A percentile compares a stretch with the other conserved stretches of the same genome.
Conservation (phyloP, 2,888 invertebrate genomes). For the Pterobdella sp. region DNA sequence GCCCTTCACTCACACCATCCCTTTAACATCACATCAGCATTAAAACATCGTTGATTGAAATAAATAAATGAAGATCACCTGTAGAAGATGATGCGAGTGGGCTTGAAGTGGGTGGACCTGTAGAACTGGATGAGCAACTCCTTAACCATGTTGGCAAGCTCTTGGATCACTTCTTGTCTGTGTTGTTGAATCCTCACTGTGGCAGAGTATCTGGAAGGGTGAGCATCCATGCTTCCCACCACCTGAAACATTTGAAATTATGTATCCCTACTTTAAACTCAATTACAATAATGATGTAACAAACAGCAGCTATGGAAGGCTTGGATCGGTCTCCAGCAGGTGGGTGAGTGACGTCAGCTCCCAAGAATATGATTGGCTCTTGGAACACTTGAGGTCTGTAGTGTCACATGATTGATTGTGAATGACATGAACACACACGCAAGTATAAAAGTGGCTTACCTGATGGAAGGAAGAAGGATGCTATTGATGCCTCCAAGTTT, state of each 20-base stretch:
- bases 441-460: slow-evolving; percentile 55
- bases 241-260: slow-evolving; percentile 57
- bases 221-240: slow-evolving; percentile 99
- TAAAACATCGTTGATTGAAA: background rate
- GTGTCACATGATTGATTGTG: background rate
- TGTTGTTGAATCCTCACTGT: slow-evolving; percentile 94
- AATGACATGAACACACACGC: background rate
- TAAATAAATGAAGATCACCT: background rate
- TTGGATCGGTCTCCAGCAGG: slow-evolving; percentile 99
- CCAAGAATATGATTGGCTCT: slow-evolving; percentile 98
- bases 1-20: slow-evolving; percentile 97
- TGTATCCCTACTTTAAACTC: too few species aligned
- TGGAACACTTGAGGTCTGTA: slow-evolving; percentile 63
- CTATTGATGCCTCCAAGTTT: slow-evolving; percentile 99
- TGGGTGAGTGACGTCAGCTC: slow-evolving; percentile 98
- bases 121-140: slow-evolving; percentile 98
- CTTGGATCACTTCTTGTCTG: slow-evolving; percentile 96
- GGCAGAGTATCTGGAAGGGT: slow-evolving; percentile 95
- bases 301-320: slow-evolving; percentile 84
- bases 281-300: slow-evolving; percentile 16
- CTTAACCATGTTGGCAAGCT: slow-evolving; percentile 92
- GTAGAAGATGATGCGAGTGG: slow-evolving; percentile 95
- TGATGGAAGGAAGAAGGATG: slow-evolving; percentile 90
- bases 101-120: slow-evolving; percentile 97
- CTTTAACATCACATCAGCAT: slow-evolving; percentile 51